Evolutionary conservation across 1,140 invertebrate genomes (phyloP).

Genomic region (Drosophila trapezifrons): DNA sequence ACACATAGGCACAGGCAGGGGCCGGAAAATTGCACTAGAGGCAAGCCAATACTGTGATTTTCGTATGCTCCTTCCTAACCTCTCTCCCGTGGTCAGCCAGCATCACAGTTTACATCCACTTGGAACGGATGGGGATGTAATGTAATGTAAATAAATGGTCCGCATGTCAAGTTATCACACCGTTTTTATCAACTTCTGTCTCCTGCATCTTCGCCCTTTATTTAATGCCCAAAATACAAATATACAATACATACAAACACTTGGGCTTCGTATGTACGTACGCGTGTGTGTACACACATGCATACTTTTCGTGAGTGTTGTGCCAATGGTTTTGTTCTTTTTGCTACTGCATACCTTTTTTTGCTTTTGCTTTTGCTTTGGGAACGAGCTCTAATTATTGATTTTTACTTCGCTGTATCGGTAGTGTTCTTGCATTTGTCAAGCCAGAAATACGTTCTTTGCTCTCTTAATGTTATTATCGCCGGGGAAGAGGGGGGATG

Average conservation of each 20-base stretch:
- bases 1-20: too few species aligned
- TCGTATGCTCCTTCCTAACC: neutral
- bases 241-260: slow-evolving; percentile 16
- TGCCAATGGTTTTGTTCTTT: slow-evolving; percentile 20
- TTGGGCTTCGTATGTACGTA: slow-evolving; percentile 3
- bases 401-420: slow-evolving; percentile 60
- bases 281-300: neutral
- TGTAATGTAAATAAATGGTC: slow-evolving; percentile 12
- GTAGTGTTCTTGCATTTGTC: slow-evolving; percentile 29
- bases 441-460: neutral
- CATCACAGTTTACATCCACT: slow-evolving; percentile 9
- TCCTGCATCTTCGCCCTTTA: slow-evolving; percentile 6
- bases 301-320: neutral
- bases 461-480: slow-evolving; percentile 2
- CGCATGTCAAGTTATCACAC: slow-evolving; percentile 1
- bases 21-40: slow-evolving; percentile 14
- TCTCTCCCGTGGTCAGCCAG: neutral
- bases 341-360: slow-evolving; percentile 57
- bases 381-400: slow-evolving; percentile 62
- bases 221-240: slow-evolving; percentile 23
- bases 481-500: slow-evolving; percentile 13
- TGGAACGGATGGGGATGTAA: slow-evolving; percentile 1
- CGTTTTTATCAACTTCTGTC: slow-evolving; percentile 4
- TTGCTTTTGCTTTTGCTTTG: slow-evolving; percentile 33
- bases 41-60: neutral